Conservation (phyloP, 2,797 vertebrate species). For the Benthosema pterotum region DNA sequence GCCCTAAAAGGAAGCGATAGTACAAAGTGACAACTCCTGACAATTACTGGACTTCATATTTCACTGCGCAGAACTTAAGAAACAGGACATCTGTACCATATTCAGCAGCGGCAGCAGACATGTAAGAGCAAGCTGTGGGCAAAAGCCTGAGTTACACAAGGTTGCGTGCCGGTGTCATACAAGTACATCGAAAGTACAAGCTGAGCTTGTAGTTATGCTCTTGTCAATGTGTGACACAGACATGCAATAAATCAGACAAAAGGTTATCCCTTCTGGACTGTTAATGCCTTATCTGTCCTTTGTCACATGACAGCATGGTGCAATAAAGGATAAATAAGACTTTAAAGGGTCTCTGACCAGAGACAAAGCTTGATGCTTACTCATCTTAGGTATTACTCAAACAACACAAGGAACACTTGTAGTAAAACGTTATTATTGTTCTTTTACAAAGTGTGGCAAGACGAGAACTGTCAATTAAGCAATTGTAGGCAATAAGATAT, state of each 20-base stretch:
- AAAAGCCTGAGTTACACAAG: not conserved
- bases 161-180: too few relatives aligned
- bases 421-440: conserved; percentile 66
- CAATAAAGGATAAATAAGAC: too few relatives aligned
- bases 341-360: conserved; percentile 29
- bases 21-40: conserved; percentile 62
- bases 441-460: conserved; percentile 62
- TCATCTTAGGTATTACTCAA: conserved; percentile 68
- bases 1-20: conserved; percentile 62
- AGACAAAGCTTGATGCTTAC: conserved; percentile 51
- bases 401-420: conserved; percentile 78
- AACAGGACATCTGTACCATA: conserved; percentile 69
- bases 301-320: too few relatives aligned
- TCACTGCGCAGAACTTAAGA: conserved; percentile 66
- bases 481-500: conserved; percentile 61
- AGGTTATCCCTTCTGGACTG: too few relatives aligned
- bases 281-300: too few relatives aligned
- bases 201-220: too few relatives aligned
- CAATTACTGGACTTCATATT: conserved; percentile 66
- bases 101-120: conserved; percentile 52
- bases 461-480: conserved; percentile 64
- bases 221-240: too few relatives aligned
- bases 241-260: too few relatives aligned
- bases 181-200: too few relatives aligned
- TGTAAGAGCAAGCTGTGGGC: conserved; percentile 59